These are phyloP conservation scores for Piezodorus guildinii DNA, from an alignment of 1,140 invertebrate genomes.

Conservation along the genomic window DNA sequence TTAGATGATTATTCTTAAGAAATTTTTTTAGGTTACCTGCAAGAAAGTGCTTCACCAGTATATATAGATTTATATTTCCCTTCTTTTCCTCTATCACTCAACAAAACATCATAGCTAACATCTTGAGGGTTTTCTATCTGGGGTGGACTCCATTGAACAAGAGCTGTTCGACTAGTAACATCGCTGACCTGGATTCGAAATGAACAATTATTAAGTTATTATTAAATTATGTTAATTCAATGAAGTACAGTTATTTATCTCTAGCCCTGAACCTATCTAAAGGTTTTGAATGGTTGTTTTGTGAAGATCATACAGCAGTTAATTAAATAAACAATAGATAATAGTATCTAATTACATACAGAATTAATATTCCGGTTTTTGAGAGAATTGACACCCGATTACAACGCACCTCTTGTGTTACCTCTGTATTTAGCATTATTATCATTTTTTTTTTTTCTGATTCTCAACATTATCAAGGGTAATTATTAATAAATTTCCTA, in stretches of 20 bases:
- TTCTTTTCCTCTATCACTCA: constrained; percentile 63
- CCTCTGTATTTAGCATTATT: no score
- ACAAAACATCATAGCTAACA: constrained; percentile 60
- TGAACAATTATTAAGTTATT: background rate
- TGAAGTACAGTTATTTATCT: background rate
- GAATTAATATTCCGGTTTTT: no score
- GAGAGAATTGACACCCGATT: no score
- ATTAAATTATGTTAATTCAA: background rate
- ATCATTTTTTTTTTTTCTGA: no score
- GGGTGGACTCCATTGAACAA: constrained; percentile 56
- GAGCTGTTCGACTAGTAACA: constrained; percentile 60
- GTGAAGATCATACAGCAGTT: no score
- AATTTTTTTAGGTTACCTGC: constrained; percentile 35
- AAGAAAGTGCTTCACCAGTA: constrained; percentile 54
- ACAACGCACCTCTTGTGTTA: no score
- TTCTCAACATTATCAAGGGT: no score
- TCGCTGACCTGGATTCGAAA: constrained; percentile 50
- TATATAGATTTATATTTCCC: constrained; percentile 70
- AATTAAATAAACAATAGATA: no score
- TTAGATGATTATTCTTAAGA: background rate
- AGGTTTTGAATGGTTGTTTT: no score
- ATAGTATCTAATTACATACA: no score
- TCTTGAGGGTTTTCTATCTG: constrained; percentile 42
- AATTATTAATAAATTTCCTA: no score
- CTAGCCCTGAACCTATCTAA: background rate